Base-by-base conservation (phyloP, 2,113 vertebrate species). In the Dryoscopus gambensis region DNA sequence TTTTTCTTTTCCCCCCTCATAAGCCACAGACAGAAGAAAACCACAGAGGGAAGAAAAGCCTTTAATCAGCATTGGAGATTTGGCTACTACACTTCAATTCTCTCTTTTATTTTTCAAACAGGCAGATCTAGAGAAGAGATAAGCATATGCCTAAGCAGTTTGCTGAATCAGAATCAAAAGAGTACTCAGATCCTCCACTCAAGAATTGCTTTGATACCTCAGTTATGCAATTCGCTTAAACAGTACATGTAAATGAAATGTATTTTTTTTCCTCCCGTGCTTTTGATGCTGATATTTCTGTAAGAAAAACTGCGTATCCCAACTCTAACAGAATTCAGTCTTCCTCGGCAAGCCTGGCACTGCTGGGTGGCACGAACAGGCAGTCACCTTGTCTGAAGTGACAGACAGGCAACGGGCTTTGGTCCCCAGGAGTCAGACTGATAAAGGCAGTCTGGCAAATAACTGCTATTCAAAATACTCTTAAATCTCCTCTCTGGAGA, bases 81-180 rank as follows among this genome's bases (percentile, higher is more conserved):
- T 90, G 71, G 91, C 94, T 95, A 75, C 91, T 84, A 60, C 31
- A 67, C 70, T 85, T 76, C 53, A 78, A 33, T 75, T 82, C 70
- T 84, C 63, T 77, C 90, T 92, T 78, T 68, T 35, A 73, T 65
- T 90, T 92, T 92, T 85, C 56, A 84, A 87, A 21, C 47, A 89
- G 86, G 65, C 84, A 90, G 94, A 95, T 95, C 73, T 75, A 19
- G 77, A 89, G 60, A 71, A 80, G 73, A 92, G 96, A 95, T 96
- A 95, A 95, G 89, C 52, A 52, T 30, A 65, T 81, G 80, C 83
- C 82, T 86, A 84, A 90, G 84, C 47, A 84, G 84, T 71, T 71
- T 84, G 39, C 73, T 96, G 95, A 92, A 92, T 78, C 56, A 44
- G 83, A 95, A 89, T 92, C 55, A 94, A 93, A 87, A 65, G 60